Evolutionary conservation across 1,140 invertebrate species (phyloP), one percentile per base, ranked within the genome.

Genomic region (Euwallacea similis): DNA sequence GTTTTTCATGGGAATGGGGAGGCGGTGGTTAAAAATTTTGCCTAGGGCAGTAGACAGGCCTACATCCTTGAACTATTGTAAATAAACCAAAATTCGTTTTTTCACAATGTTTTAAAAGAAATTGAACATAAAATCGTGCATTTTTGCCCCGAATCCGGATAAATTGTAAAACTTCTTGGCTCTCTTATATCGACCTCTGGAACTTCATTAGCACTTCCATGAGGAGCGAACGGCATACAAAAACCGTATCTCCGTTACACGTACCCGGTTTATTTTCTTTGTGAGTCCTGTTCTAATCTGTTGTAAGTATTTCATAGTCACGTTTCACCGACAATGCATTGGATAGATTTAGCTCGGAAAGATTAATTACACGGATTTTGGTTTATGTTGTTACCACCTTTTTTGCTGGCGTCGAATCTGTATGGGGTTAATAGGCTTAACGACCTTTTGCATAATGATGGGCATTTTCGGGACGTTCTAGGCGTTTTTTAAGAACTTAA

Each of bases 321-420:
- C 66, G 66, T 67, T 59, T 59, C 16, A 21, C 64, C 56, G 66
- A 67, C 66, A 67, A 67, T 67, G 61, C 56, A 10, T 62, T 21
- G 67, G 60, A 62, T 59, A 63, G 61, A 62, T 63, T 69, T 69
- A 62, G 55, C 67, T 43, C 59, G 3, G 59, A 62, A 63, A 69
- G 67, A 63, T 69, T 69, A 63, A 69, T 67, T 67, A 67, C 66
- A 15, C 54, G 66, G 66, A 59, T 67, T 60, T 67, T 67, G 66
- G 66, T 67, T 67, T 67, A 46, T 60, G 66, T 67, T 67, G 66
- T 67, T 67, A 33, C 55, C 66, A 60, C 66, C 66, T 67, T 67
- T 67, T 66, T 66, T 60, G 54, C 41, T 44, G 47, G 50, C 33
- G 53, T 43, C 42, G 42, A 50, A 50, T 50, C 13, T 10, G 9